phyloP scores from a whole-genome alignment of 2,888 invertebrate species.

The Drosophila phalerata region DNA sequence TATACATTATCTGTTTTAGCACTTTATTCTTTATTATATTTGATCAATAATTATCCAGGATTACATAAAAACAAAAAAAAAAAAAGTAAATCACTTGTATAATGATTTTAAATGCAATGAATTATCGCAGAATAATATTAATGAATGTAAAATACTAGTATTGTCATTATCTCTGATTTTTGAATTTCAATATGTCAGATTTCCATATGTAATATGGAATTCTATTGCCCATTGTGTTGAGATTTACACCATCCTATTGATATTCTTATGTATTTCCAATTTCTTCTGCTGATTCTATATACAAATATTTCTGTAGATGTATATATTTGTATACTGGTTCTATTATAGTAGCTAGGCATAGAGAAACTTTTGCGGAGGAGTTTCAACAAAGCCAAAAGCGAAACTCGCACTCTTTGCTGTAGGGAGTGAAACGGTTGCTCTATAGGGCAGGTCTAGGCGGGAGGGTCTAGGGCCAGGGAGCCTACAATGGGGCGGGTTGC shows the following conservation, averaged over 20 bases:
- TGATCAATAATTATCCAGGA: background rate
- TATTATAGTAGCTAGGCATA: background rate
- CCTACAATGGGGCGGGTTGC: conserved; percentile 8
- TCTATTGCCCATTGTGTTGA: conserved; percentile 1
- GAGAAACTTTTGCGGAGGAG: conserved; percentile 47
- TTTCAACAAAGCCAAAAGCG: conserved; percentile 10
- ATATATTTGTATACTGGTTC: conserved; percentile 20
- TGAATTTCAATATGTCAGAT: background rate
- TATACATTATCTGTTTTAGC: background rate
- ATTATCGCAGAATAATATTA: no score
- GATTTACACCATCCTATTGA: conserved; percentile 6
- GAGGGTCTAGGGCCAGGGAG: conserved; percentile 20
- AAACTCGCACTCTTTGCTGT: background rate
- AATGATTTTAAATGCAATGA: no score
- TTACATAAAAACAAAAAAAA: background rate
- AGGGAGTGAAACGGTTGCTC: conserved; percentile 11
- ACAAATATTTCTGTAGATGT: background rate
- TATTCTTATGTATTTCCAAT: background rate
- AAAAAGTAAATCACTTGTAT: background rate
- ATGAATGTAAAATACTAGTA: background rate
- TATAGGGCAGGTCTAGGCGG: conserved; percentile 10
- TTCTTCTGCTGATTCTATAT: background rate
- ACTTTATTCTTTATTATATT: no score
- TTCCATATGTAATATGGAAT: no score
- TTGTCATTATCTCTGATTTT: conserved; percentile 1